phyloP scores from a whole-genome alignment of 2,888 invertebrate genomes.

The Mongoloraphidia duomilia region DNA sequence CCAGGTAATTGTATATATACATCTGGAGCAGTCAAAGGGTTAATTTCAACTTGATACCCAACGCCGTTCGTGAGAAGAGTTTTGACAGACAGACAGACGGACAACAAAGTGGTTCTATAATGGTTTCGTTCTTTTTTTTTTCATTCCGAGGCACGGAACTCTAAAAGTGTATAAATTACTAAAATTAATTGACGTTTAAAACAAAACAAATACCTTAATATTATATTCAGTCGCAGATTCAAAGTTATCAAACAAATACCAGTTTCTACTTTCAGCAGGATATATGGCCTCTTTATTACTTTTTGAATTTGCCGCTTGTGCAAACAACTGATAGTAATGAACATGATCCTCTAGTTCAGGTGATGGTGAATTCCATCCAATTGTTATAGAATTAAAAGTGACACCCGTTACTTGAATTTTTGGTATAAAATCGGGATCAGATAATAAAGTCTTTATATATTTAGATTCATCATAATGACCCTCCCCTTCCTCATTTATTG shows the following conservation, averaged over 20 bases:
- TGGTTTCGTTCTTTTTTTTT: too few species aligned
- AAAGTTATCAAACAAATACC: slow-evolving; percentile 65
- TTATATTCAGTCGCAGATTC: slow-evolving; percentile 67
- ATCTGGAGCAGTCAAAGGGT: too few species aligned
- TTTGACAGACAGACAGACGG: too few species aligned
- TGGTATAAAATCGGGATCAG: slow-evolving; percentile 67
- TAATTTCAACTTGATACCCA: too few species aligned
- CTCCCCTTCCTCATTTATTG: slow-evolving; percentile 47
- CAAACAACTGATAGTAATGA: slow-evolving; percentile 59
- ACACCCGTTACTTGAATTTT: slow-evolving; percentile 60
- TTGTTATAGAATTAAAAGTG: slow-evolving; percentile 59
- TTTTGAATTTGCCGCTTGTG: slow-evolving; percentile 38
- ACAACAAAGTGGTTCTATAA: too few species aligned
- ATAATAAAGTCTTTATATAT: slow-evolving; percentile 45
- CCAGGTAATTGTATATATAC: too few species aligned
- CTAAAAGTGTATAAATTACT: slow-evolving; percentile 1
- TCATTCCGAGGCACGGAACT: too few species aligned
- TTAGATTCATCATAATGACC: slow-evolving; percentile 36
- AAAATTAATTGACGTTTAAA: background rate
- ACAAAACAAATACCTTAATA: slow-evolving; percentile 42
- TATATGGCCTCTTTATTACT: slow-evolving; percentile 44
- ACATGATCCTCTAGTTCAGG: slow-evolving; percentile 49
- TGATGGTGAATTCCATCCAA: slow-evolving; percentile 62
- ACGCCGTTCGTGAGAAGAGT: too few species aligned
- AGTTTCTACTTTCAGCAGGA: slow-evolving; percentile 46